Conservation (phyloP, 2,888 invertebrate genomes). For the Hydriomena furcata region DNA sequence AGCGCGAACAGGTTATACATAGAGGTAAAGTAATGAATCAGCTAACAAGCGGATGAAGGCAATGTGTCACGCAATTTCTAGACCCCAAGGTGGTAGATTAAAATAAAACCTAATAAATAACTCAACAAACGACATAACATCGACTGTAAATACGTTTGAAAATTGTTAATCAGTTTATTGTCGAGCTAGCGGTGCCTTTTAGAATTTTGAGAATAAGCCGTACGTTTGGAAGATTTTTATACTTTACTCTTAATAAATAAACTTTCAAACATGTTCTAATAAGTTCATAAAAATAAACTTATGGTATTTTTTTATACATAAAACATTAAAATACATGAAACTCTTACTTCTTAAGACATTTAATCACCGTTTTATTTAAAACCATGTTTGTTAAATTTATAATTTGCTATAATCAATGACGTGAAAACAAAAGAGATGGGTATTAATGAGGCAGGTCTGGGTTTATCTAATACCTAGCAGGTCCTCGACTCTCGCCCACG, state of each 20-base stretch:
- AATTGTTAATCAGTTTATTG: conserved; percentile 12
- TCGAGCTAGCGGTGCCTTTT: too few relatives aligned
- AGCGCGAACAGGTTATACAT: conserved; percentile 15
- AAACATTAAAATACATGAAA: too few relatives aligned
- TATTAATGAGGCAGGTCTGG: conserved; percentile 17
- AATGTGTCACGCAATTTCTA: conserved; percentile 35
- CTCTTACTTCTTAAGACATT: neutral
- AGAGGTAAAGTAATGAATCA: conserved; percentile 26
- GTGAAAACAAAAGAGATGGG: conserved; percentile 11
- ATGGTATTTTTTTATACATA: too few relatives aligned
- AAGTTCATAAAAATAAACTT: too few relatives aligned
- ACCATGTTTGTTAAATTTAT: too few relatives aligned
- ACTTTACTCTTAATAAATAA: too few relatives aligned
- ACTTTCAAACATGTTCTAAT: too few relatives aligned
- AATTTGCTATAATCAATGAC: conserved; percentile 2
- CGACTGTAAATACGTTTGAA: conserved; percentile 14
- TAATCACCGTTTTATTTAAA: too few relatives aligned
- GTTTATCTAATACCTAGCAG: conserved; percentile 18
- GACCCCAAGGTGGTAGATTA: conserved; percentile 25
- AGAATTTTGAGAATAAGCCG: too few relatives aligned
- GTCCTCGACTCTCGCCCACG: conserved; percentile 11
- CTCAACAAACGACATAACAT: conserved; percentile 17
- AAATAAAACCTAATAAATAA: conserved; percentile 32
- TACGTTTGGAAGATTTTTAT: too few relatives aligned
- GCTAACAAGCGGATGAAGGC: conserved; percentile 34